Evolutionary conservation across 2,888 invertebrate genomes (phyloP), one percentile per base, ranked within the genome.

Genomic region (Mycogona germanica): DNA sequence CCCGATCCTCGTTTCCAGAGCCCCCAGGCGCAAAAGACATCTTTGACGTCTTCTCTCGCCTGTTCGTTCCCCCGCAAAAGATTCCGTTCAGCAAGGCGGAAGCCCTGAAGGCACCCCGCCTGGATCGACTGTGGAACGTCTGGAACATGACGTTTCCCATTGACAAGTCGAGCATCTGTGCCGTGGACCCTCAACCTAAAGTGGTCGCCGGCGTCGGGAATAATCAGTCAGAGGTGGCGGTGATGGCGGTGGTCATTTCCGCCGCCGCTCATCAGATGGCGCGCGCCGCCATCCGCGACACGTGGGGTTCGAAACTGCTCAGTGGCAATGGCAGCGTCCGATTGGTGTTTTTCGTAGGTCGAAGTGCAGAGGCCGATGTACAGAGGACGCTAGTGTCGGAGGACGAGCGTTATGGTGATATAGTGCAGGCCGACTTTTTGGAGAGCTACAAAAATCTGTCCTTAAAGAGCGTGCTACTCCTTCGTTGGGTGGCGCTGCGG

Each of bases 381-480:
- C 62, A 66, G 46, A 59, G 62, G 9, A 58, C 59, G 37, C 55
- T 87, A 26, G 73, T 76, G 42, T 76, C 77, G 41, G 87, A 88
- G 66, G 78, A 76, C 21, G 72, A 76, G 1, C 73, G 72, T 50
- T 80, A 80, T 64, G 79, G 80, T 21, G 88, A 89, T 68, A 76
- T 89, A 14, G 81, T 89, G 50, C 86, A 87, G 69, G 87, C 87
- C 65, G 79, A 78, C 38, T 89, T 89, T 66, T 68, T 81, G 37
- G 89, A 89, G 67, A 80, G 84, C 0, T 88, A 89, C 65, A 84
- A 87, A 67, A 89, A 89, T 75, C 73, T 88, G 60, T 88, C 88
- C 0, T 65, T 89, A 25, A 89, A 89, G 67, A 84, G 87, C 45
- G 79, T 86, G 14, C 81, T 86, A 78, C 78, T 87, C 75, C 67